A percentile compares a stretch with the other conserved stretches of the same genome.
phyloP scores from a whole-genome alignment of 2,113 vertebrate genomes.

The Cinclus cinclus region DNA sequence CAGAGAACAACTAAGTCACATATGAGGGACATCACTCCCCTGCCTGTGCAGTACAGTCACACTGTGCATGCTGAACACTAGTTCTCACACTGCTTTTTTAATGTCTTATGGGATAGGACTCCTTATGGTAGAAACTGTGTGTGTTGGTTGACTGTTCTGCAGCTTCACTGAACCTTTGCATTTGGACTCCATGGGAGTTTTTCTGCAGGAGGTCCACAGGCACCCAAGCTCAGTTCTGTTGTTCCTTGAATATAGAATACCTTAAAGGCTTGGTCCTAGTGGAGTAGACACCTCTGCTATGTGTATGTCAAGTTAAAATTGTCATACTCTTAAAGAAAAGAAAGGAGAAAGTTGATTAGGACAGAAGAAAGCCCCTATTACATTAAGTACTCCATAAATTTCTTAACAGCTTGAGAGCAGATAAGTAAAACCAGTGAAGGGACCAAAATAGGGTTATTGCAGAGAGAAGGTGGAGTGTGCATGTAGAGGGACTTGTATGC shows the following conservation, averaged over 20 bases:
- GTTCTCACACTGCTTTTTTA: background rate
- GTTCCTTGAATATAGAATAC: background rate
- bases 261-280: background rate
- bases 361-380: background rate
- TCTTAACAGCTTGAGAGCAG: background rate
- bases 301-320: background rate
- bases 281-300: background rate
- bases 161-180: background rate
- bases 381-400: background rate
- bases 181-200: background rate
- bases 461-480: background rate
- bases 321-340: background rate
- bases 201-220: background rate
- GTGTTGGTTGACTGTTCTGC: background rate
- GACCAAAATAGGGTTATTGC: background rate
- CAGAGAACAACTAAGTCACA: rapidly evolving
- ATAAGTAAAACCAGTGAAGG: background rate
- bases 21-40: background rate
- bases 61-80: background rate
- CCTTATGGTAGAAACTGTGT: background rate
- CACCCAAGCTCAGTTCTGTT: background rate
- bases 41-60: background rate
- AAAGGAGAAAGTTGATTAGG: background rate
- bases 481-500: background rate
- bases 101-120: background rate